phyloP scores from a whole-genome alignment of 30 jellyfish, hydroid and myxozoan genomes.

The Aurelia aurita complex sp. Pacific region DNA sequence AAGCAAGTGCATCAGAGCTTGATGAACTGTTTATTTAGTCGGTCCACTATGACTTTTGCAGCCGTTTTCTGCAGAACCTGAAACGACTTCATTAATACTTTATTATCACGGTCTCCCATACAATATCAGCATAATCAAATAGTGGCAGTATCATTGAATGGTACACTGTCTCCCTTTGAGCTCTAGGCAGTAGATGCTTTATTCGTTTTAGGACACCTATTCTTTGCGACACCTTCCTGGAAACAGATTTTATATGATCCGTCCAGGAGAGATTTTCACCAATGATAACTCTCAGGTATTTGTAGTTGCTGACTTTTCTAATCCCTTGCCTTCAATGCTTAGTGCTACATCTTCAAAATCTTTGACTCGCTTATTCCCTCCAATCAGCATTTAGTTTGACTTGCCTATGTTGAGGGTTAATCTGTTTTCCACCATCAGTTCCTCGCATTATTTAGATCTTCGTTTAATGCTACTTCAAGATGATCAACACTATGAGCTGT shows the following conservation, averaged over 20 bases:
- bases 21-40: constrained; percentile 4
- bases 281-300: too few relatives aligned
- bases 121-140: constrained; percentile 44
- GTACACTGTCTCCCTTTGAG: constrained; percentile 49
- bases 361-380: too few relatives aligned
- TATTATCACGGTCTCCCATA: constrained; percentile 52
- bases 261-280: too few relatives aligned
- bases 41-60: constrained; percentile 21
- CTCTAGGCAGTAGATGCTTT: constrained; percentile 58
- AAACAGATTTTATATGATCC: constrained; percentile 34
- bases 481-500: too few relatives aligned
- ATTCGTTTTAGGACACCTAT: constrained; percentile 46
- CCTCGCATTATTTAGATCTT: too few relatives aligned
- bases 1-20: constrained; percentile 32
- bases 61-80: constrained; percentile 42
- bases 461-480: too few relatives aligned
- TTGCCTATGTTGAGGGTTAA: too few relatives aligned
- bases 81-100: constrained; percentile 43
- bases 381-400: too few relatives aligned
- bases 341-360: too few relatives aligned
- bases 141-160: constrained; percentile 46
- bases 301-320: too few relatives aligned
- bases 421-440: too few relatives aligned
- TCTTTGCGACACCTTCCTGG: constrained; percentile 61
- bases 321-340: not conserved